Conservation (phyloP, 1,140 invertebrate species). For the Anoplophora glabripennis region DNA sequence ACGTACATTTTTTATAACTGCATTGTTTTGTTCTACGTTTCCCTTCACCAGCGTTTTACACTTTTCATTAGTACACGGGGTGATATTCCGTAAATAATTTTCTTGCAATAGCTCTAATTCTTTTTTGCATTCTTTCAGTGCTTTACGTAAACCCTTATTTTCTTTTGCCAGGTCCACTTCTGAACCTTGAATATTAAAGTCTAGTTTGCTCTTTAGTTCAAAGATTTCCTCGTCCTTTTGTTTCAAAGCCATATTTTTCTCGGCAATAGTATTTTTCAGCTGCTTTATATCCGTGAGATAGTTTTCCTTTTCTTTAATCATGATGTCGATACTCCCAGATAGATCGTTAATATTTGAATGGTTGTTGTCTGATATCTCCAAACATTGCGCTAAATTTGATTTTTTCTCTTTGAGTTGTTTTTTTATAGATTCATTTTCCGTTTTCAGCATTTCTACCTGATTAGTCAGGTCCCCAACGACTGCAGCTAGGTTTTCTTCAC, state of each 20-base stretch:
- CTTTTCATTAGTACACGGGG: too few relatives aligned
- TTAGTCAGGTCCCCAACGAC: too few relatives aligned
- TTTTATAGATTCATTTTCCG: conserved; percentile 2
- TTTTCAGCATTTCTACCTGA: neutral
- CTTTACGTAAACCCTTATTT: neutral
- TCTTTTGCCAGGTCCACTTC: neutral
- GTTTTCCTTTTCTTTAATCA: conserved; percentile 3
- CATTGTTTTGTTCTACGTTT: too few relatives aligned
- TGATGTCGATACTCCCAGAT: conserved; percentile 3
- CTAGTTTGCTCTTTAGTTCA: neutral
- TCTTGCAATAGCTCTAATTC: neutral
- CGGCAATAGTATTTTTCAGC: too few relatives aligned
- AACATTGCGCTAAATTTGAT: neutral
- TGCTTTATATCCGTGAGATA: neutral
- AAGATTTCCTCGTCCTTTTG: conserved; percentile 6
- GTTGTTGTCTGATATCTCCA: conserved; percentile 7
- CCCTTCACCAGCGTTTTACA: too few relatives aligned
- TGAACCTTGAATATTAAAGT: neutral
- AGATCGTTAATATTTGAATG: conserved; percentile 1
- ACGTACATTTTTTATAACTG: too few relatives aligned
- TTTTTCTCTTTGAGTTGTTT: conserved; percentile 6
- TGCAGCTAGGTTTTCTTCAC: too few relatives aligned
- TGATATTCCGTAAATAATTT: neutral
- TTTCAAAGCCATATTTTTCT: too few relatives aligned
- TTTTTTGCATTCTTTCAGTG: neutral